Base-by-base conservation (phyloP, 2,888 invertebrate genomes). In the Pollenia labialis region DNA sequence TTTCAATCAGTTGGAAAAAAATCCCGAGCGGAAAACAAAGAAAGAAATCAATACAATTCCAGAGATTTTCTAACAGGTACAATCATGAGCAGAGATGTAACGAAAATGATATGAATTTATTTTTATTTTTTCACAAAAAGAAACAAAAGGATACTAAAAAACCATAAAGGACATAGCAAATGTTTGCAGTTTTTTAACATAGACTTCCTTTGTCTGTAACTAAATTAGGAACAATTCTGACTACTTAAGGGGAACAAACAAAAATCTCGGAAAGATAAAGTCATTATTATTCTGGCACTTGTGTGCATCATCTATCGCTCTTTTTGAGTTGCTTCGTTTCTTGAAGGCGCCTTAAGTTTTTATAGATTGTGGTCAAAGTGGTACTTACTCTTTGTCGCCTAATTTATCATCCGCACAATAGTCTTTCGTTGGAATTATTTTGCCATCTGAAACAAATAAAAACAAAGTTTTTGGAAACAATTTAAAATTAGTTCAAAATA, bases 361-460 rank as follows among this genome's bases (percentile, higher is more conserved):
- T 23, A 80, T 50, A 71, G 75, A 71, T 86, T 72, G 74, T 81
- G 77, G 87, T 64, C 64, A 82, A 72, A 74, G 46, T 69, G 77
- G 75, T 88, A 84, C 86, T 86, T 81, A 85, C 87, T 77, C 81
- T 86, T 84, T 81, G 52, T 86, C 84, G 81, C 71, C 85, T 54
- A 72, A 75, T 85, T 85, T 85, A 56, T 88, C 74, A 82, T 80
- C 64, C 58, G 68, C 68, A 71, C 75, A 75, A 75, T 76, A 50
- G 62, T 62, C 68, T 48, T 84, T 81, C 75, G 84, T 74, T 81
- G 77, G 60, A 50, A 64, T n/a, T 68, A 68, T 62, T 74, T 68
- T 44, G 44, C 23, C 62, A 77, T 84, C 87, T 87, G 69, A 77
- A 84, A 84, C 46, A 60, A 81, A 81, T 32, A 58, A 44, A 62